These are phyloP conservation scores for Rhaphigaster nebulosa DNA, from an alignment of 2,888 invertebrate genomes.

Conservation along the genomic window DNA sequence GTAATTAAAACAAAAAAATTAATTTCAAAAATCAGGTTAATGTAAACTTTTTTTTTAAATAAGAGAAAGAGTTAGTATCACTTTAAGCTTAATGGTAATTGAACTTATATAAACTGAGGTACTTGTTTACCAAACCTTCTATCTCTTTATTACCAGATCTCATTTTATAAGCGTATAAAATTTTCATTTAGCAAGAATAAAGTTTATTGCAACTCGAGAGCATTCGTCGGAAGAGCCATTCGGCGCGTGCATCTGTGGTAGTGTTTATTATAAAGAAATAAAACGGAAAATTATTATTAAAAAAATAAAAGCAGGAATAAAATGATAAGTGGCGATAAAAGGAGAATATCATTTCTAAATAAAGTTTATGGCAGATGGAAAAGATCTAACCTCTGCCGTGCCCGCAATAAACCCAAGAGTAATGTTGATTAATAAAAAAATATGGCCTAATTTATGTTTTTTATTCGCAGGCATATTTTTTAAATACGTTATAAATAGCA, in stretches of 20 bases:
- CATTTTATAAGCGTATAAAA: background rate
- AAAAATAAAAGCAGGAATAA: background rate
- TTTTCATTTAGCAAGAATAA: slow-evolving; percentile 1
- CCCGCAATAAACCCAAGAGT: background rate
- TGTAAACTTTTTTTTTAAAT: background rate
- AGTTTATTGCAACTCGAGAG: background rate
- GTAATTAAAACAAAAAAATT: too few relatives aligned
- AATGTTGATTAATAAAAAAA: background rate
- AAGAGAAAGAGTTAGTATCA: background rate
- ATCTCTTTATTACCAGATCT: background rate
- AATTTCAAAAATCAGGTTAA: too few relatives aligned
- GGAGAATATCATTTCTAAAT: background rate
- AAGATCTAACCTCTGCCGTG: background rate
- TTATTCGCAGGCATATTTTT: background rate
- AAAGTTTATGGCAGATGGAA: slow-evolving; percentile 16
- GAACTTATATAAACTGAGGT: background rate
- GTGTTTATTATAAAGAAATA: background rate
- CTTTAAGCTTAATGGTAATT: background rate
- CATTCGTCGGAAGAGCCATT: background rate
- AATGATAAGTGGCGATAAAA: slow-evolving; percentile 2
- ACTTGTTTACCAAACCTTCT: background rate
- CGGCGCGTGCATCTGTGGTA: background rate
- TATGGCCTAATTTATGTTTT: background rate
- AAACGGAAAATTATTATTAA: slow-evolving; percentile 1
- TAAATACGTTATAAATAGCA: background rate